Evolutionary conservation across 2,797 vertebrate species (phyloP).

Genomic region (Lagocephalus sceleratus): DNA sequence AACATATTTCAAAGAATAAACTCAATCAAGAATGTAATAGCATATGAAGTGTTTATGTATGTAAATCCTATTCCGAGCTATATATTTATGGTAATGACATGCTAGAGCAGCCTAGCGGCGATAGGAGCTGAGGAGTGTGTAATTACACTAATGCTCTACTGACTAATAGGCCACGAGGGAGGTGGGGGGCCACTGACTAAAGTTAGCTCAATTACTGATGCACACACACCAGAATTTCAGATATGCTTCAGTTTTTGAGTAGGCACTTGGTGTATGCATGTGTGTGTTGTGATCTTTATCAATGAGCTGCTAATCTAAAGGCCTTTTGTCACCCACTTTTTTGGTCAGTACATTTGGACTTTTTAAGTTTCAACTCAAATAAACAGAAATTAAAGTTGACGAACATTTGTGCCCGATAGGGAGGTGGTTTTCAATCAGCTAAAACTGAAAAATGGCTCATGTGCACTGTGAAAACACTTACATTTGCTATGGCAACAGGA

Average conservation of each 20-base stretch:
- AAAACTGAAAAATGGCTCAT: too few species aligned
- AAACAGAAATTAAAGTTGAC: too few species aligned
- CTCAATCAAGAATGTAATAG: conserved; percentile 64
- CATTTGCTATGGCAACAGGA: too few species aligned
- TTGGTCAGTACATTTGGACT: too few species aligned
- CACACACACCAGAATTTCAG: background rate
- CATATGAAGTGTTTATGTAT: conserved; percentile 68
- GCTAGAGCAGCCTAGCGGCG: conserved; percentile 56
- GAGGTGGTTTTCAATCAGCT: too few species aligned
- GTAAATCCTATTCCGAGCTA: conserved; percentile 67
- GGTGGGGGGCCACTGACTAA: conserved; percentile 41
- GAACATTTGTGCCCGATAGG: too few species aligned
- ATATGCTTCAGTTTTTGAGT: conserved; percentile 19
- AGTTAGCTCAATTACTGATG: conserved; percentile 46
- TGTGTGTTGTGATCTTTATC: background rate
- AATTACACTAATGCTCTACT: conserved; percentile 73
- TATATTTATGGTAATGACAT: conserved; percentile 72
- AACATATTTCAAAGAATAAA: conserved; percentile 52
- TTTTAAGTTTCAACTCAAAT: too few species aligned
- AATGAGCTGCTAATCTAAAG: too few species aligned
- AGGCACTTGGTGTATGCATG: background rate
- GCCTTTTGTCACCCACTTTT: too few species aligned
- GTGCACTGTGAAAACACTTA: too few species aligned
- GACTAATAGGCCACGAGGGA: conserved; percentile 70
- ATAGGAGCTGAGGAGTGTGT: conserved; percentile 67